Percentiles rank a stretch among this genome's conserved stretches.
Evolutionary conservation across 2,797 vertebrate species (phyloP).

Genomic region (Orestias chungarensis): DNA sequence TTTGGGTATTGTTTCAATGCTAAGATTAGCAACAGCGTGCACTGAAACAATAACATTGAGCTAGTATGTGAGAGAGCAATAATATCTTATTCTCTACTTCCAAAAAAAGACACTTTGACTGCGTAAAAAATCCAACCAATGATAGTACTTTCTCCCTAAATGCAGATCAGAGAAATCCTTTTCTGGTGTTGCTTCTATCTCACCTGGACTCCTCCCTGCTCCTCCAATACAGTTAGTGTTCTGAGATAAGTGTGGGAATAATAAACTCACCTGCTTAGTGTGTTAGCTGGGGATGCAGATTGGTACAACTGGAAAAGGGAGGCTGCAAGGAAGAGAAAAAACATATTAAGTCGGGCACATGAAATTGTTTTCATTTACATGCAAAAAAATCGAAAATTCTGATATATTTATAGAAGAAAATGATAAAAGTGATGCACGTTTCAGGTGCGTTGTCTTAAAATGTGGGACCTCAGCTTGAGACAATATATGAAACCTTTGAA

Average conservation of each 20-base stretch:
- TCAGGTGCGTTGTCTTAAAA: background rate
- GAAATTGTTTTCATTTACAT: background rate
- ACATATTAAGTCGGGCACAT: background rate
- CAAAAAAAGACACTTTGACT: constrained; percentile 10
- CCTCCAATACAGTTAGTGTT: constrained; percentile 11
- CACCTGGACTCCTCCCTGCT: constrained; percentile 28
- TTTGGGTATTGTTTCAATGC: constrained; percentile 65
- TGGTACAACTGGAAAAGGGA: constrained; percentile 22
- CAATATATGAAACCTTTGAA: no score
- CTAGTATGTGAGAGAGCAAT: constrained; percentile 22
- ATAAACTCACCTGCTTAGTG: constrained; percentile 61
- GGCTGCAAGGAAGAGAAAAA: constrained; percentile 39
- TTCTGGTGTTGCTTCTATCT: constrained; percentile 10
- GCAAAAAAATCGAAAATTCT: background rate
- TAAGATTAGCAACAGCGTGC: constrained; percentile 28
- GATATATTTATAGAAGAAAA: background rate
- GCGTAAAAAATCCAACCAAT: constrained; percentile 12
- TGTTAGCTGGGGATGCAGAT: constrained; percentile 1
- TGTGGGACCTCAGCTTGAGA: background rate
- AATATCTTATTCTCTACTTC: constrained; percentile 15
- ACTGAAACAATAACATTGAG: constrained; percentile 21
- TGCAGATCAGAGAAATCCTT: constrained; percentile 15
- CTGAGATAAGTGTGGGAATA: background rate
- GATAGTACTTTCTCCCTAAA: constrained; percentile 12
- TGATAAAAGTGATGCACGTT: background rate